Conservation (phyloP, 2,888 invertebrate genomes). For the Synanthedon andrenaeformis region DNA sequence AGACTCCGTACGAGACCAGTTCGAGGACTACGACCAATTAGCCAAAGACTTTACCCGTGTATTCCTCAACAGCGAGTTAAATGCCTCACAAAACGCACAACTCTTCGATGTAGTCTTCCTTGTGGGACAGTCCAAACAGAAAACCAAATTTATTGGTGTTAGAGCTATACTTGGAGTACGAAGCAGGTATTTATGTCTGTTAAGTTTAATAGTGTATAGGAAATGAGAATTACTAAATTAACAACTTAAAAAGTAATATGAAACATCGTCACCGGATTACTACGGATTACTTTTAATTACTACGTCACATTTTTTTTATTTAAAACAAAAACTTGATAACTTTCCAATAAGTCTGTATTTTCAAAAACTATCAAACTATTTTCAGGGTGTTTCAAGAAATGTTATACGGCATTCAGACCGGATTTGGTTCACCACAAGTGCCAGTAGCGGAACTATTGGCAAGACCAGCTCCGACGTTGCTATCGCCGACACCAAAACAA, state of each 20-base stretch:
- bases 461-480: slow-evolving; percentile 85
- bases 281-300: too few relatives aligned
- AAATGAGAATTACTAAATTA: slow-evolving; percentile 14
- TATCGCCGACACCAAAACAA: slow-evolving; percentile 87
- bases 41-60: slow-evolving; percentile 92
- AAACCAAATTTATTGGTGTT: slow-evolving; percentile 90
- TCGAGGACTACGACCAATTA: slow-evolving; percentile 93
- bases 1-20: slow-evolving; percentile 92
- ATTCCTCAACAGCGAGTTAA: slow-evolving; percentile 87
- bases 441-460: slow-evolving; percentile 90
- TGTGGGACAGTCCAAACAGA: slow-evolving; percentile 92
- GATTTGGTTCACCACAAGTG: slow-evolving; percentile 93
- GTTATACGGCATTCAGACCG: slow-evolving; percentile 94
- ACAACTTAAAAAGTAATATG: background rate
- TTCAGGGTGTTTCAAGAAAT: slow-evolving; percentile 90
- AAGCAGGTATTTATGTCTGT: slow-evolving; percentile 73
- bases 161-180: slow-evolving; percentile 91
- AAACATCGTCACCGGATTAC: too few relatives aligned
- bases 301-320: too few relatives aligned
- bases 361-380: too few relatives aligned
- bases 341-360: too few relatives aligned
- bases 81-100: slow-evolving; percentile 81
- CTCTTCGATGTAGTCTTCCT: slow-evolving; percentile 92
- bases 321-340: too few relatives aligned
- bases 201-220: background rate